Conservation (phyloP, 2,888 invertebrate genomes). For the Conomelus anceps region DNA sequence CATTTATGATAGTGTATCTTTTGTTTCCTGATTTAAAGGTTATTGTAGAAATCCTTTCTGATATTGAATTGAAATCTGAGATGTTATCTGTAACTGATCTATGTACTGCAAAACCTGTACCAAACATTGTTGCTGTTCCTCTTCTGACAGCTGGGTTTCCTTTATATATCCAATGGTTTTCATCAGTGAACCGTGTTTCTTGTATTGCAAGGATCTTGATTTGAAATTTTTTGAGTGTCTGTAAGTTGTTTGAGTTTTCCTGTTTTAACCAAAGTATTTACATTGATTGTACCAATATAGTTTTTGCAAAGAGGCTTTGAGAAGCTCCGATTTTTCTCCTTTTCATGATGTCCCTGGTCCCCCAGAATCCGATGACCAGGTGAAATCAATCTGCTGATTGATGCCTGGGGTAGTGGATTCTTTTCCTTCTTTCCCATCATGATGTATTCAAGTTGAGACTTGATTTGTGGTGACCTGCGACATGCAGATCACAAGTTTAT, state of each 20-base stretch:
- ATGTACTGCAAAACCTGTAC: slow-evolving; percentile 18
- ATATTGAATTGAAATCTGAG: slow-evolving; percentile 5
- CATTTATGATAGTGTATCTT: too few species aligned
- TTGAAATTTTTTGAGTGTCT: background rate
- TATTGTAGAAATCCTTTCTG: too few species aligned
- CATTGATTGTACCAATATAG: background rate
- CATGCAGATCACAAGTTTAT: background rate
- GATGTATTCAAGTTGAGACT: background rate
- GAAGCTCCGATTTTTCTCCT: background rate
- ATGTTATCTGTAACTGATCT: background rate
- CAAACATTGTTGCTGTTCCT: background rate
- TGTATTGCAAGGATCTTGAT: slow-evolving; percentile 19
- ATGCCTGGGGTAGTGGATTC: background rate
- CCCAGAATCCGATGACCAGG: background rate
- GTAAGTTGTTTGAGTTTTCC: background rate
- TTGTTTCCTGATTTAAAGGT: too few species aligned
- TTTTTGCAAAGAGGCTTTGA: background rate
- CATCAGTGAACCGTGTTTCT: slow-evolving; percentile 21
- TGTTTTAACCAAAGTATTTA: background rate
- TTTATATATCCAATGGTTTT: background rate
- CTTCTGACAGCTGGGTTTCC: background rate
- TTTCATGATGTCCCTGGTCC: background rate
- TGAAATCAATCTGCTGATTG: background rate
- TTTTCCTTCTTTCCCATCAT: background rate
- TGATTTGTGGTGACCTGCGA: background rate